Percentiles rank a stretch among this genome's conserved stretches.
Evolutionary conservation across 2,113 vertebrate species (phyloP).

Genomic region (Rostratula benghalensis): DNA sequence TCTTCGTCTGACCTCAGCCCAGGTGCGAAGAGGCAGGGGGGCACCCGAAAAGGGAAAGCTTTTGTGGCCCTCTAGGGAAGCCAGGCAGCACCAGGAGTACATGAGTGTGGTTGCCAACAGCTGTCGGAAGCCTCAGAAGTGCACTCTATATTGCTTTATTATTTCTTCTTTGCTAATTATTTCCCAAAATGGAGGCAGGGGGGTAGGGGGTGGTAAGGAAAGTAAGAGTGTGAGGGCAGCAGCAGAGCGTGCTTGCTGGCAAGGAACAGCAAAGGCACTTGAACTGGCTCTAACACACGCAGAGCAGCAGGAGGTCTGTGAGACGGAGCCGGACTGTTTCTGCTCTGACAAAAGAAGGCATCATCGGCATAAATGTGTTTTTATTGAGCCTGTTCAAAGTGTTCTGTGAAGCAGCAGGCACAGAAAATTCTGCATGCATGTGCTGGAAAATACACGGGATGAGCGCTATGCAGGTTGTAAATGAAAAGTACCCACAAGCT

Average conservation of each 20-base stretch:
- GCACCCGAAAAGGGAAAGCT: neutral
- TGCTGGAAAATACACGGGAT: neutral
- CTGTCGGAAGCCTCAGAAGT: conserved; percentile 25
- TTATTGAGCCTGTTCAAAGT: conserved; percentile 15
- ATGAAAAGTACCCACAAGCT: neutral
- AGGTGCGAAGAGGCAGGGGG: neutral
- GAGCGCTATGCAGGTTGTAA: neutral
- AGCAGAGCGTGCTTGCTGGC: neutral
- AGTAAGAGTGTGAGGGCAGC: neutral
- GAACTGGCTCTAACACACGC: neutral
- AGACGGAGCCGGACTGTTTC: conserved; percentile 16
- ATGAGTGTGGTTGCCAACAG: neutral
- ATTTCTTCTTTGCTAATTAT: conserved; percentile 61
- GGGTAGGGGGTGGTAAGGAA: neutral
- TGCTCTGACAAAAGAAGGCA: conserved; percentile 29
- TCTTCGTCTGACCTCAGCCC: conserved; percentile 1
- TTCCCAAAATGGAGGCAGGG: neutral
- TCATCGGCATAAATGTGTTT: neutral
- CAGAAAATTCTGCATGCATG: neutral
- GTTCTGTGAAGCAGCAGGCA: neutral
- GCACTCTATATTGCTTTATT: conserved; percentile 18
- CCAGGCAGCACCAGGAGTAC: neutral
- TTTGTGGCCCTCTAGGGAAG: neutral
- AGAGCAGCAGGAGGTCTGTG: conserved; percentile 7
- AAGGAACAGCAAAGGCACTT: neutral